Evolutionary conservation across 2,888 invertebrate species (phyloP), one percentile per base, ranked within the genome.

Genomic region (Drosophila cyrtoloma): DNA sequence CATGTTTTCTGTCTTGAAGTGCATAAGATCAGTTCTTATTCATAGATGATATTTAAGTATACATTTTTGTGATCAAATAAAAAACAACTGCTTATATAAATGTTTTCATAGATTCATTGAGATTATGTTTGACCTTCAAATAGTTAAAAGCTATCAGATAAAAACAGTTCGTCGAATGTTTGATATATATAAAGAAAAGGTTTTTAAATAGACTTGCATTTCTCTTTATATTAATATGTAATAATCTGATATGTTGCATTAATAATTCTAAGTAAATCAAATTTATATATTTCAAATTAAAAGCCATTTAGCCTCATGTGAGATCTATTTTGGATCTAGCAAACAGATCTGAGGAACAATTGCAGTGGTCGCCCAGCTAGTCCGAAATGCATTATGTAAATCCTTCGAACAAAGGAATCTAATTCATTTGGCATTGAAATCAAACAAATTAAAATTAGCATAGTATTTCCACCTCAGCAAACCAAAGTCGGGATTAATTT

Each of bases 371-470:
- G 61, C 39, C 58, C 66, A 72, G 69, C 69, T 74, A 79, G 83
- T 80, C 53, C 61, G 39, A 81, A 80, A 62, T 75, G 66, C 76
- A 83, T 88, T 82, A 88, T 82, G 85, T 62, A 85, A 88, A 88
- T 80, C 73, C 73, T 19, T 39, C 12, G 30, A 71, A 84, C 84
- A 87, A 86, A 59, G 52, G 69, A 61, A 64, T 30, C 52, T 22
- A 52, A 39, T 71, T 67, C 58, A 68, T 75, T 77, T 74, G 61
- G 71, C 71, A 74, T 75, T 74, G 64, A 69, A 77, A 74, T 77
- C 72, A 72, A 62, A 64, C 33, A 89, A 90, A 91, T 91, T 90
- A 88, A 87, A 89, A 91, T 91, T 90, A 88, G 75, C 90, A 91
- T 91, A 91, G 88, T 83, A 80, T 90, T 91, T 91, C 90, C 91